Percentiles rank a stretch among this genome's conserved stretches.
Conservation (phyloP, 2,797 vertebrate genomes). For the Furcifer pardalis region DNA sequence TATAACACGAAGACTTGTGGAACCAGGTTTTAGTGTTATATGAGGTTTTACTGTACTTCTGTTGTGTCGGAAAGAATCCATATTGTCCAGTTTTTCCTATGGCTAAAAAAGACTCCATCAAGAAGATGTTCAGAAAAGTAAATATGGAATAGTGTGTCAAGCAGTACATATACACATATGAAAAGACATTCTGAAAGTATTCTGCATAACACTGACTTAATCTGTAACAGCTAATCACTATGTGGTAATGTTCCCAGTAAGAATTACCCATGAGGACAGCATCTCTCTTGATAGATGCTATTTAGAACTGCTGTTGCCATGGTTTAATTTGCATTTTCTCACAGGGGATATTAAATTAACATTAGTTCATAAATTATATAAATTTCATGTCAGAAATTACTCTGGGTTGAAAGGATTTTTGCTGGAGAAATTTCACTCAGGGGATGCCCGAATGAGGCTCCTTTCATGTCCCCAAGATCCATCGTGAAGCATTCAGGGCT, state of each 20-base stretch:
- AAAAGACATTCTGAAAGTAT: too few relatives aligned
- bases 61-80: neutral
- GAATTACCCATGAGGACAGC: neutral
- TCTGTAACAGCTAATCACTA: neutral
- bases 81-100: neutral
- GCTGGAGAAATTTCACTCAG: too few relatives aligned
- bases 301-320: neutral
- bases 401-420: too few relatives aligned
- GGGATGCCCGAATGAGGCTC: too few relatives aligned
- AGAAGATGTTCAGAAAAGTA: neutral
- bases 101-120: neutral
- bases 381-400: too few relatives aligned
- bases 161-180: too few relatives aligned
- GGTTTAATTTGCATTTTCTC: neutral
- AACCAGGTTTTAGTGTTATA: too few relatives aligned
- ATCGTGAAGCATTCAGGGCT: too few relatives aligned
- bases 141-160: neutral
- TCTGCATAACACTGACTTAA: neutral
- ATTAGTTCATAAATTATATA: neutral
- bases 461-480: too few relatives aligned
- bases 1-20: too few relatives aligned
- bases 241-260: neutral
- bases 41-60: too few relatives aligned
- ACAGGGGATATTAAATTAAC: neutral
- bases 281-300: neutral